phyloP scores from a whole-genome alignment of 2,113 vertebrate species.

The Sander vitreus region DNA sequence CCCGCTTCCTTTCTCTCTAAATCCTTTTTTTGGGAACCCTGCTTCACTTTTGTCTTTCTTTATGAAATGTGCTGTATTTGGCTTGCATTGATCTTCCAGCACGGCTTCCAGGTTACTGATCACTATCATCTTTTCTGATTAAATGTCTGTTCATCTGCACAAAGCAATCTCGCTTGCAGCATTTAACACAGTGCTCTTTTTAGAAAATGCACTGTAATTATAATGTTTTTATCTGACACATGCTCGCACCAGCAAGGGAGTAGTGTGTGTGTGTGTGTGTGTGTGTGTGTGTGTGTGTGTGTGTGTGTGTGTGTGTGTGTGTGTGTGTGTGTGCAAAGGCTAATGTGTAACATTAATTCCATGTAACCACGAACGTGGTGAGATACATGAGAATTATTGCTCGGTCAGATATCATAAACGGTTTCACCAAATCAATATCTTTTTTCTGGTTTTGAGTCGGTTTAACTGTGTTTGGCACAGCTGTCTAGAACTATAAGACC shows the following conservation, averaged over 20 bases:
- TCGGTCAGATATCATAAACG: too few relatives aligned
- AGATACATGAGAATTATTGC: too few relatives aligned
- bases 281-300: neutral
- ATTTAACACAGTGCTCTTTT: neutral
- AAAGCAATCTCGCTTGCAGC: constrained; percentile 7
- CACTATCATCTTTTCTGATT: constrained; percentile 10
- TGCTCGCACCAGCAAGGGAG: constrained; percentile 5
- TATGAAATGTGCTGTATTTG: neutral
- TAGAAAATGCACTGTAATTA: constrained; percentile 45
- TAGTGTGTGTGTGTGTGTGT: neutral
- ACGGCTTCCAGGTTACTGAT: neutral
- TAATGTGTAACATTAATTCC: too few relatives aligned
- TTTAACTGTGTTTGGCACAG: too few relatives aligned
- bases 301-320: constrained; percentile 3
- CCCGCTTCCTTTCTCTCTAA: neutral
- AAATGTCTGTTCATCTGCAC: neutral
- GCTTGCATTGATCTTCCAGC: neutral
- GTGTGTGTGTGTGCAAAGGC: neutral
- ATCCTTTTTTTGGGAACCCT: too few relatives aligned
- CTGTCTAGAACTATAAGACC: too few relatives aligned
- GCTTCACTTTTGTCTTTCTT: neutral
- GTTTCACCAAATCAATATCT: too few relatives aligned
- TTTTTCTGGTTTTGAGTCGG: too few relatives aligned
- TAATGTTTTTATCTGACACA: constrained; percentile 36
- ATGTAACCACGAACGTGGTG: too few relatives aligned